These are phyloP conservation scores for Cochlearius cochlearius DNA, from an alignment of 2,113 vertebrate genomes.

Conservation along the genomic window DNA sequence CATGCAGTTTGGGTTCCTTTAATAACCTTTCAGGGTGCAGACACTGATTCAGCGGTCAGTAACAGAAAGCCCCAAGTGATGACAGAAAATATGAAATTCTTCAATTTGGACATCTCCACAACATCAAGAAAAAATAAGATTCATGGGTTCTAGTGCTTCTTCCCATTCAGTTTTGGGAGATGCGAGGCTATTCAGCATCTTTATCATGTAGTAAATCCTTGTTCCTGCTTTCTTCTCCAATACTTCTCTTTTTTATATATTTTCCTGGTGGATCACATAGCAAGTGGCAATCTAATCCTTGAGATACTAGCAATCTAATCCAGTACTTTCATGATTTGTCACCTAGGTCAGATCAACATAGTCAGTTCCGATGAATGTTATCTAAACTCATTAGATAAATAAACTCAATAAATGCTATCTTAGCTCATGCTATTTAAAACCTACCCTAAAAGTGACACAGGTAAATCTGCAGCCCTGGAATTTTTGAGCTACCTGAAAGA, in stretches of 20 bases:
- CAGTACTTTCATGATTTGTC: background rate
- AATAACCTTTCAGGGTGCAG: background rate
- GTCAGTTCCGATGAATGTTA: background rate
- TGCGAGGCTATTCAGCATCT: background rate
- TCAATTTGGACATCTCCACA: background rate
- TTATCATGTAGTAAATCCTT: background rate
- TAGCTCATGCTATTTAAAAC: background rate
- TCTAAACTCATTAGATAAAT: background rate
- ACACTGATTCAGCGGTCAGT: background rate
- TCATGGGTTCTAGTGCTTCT: background rate
- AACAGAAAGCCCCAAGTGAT: background rate
- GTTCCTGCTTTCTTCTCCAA: background rate
- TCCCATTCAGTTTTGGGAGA: background rate
- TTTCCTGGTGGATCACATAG: background rate
- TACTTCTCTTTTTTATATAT: background rate
- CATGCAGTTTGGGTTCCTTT: background rate
- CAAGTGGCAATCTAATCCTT: background rate
- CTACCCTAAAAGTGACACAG: background rate
- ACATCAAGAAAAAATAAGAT: background rate
- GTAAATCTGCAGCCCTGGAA: background rate
- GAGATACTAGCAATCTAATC: background rate
- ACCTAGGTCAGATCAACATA: background rate
- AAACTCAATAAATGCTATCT: background rate
- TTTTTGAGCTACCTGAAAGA: background rate
- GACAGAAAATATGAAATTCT: background rate